Evolutionary conservation across 2,888 invertebrate species (phyloP), one percentile per base, ranked within the genome.

Genomic region (Cylloceria caligata): DNA sequence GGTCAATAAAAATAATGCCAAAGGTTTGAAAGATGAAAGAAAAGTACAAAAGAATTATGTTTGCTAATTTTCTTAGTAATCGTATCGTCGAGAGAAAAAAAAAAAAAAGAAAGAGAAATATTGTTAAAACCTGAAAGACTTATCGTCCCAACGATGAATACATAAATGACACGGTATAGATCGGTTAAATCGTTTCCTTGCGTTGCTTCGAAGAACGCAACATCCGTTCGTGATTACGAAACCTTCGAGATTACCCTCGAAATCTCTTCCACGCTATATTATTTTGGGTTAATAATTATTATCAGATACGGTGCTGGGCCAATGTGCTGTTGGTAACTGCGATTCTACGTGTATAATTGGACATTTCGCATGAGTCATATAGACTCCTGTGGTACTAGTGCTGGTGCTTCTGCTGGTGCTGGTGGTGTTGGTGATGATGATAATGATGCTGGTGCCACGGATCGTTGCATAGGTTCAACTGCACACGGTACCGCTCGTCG

Each of bases 341-440:
- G 39, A 39, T 39, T 57, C 42, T 34, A 27, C 42, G 39, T 55
- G 69, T 69, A 67, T 45, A 71, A 71, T 71, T 52, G 55, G 55
- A 42, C 19, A 71, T 71, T 71, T 71, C 30, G 16, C 11, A 11
- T 30, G 42, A 57, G 42, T 39, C 52, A 39, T 52, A 16, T 24
- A 39, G 52, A 16, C 7, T 0, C 3, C 30, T 0, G 11, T 52
- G 27, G 27, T 55, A 3, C 16, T 24, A 13, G n/a, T 13, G 57
- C 34, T 30, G n/a, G n/a, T n/a, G n/a, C n/a, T n/a, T n/a, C n/a
- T n/a, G n/a, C n/a, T n/a, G n/a, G n/a, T n/a, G n/a, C 27, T 16
- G 6, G 57, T 57, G 57, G 30, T n/a, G n/a, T 19, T 27, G 65
- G n/a, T n/a, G n/a, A n/a, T n/a, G n/a, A n/a, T n/a, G n/a, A n/a